These are phyloP conservation scores for Bubo blakistoni DNA, from an alignment of 2,113 vertebrate genomes.

Conservation along the genomic window DNA sequence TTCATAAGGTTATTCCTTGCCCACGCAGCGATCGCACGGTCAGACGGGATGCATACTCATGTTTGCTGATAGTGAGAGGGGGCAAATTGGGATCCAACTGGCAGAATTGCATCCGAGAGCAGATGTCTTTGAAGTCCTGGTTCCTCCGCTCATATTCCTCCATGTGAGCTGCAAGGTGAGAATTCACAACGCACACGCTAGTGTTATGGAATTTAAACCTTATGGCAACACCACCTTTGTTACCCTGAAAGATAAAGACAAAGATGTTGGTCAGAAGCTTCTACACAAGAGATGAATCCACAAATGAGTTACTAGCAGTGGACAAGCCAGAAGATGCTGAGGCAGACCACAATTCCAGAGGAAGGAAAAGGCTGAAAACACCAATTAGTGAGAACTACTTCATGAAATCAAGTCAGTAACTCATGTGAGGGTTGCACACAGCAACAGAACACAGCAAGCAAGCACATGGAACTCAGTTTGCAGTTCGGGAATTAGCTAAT, in stretches of 20 bases:
- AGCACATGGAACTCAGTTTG: background rate
- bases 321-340: background rate
- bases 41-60: conserved; percentile 77
- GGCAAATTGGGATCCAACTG: conserved; percentile 76
- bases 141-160: conserved; percentile 93
- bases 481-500: background rate
- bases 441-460: background rate
- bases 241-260: conserved; percentile 79
- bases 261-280: background rate
- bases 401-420: background rate
- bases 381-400: background rate
- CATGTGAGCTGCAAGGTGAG: conserved; percentile 90
- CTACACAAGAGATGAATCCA: background rate
- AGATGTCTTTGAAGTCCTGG: conserved; percentile 95
- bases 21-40: background rate
- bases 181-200: conserved; percentile 90
- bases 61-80: conserved; percentile 85
- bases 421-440: background rate
- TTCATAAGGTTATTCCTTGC: background rate
- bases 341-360: background rate
- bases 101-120: conserved; percentile 86
- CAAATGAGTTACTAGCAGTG: background rate
- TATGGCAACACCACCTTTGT: conserved; percentile 93
- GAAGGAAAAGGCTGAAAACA: background rate
- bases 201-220: conserved; percentile 94